These are phyloP conservation scores for Anableps anableps DNA, from an alignment of 2,797 vertebrate genomes.

Conservation along the genomic window DNA sequence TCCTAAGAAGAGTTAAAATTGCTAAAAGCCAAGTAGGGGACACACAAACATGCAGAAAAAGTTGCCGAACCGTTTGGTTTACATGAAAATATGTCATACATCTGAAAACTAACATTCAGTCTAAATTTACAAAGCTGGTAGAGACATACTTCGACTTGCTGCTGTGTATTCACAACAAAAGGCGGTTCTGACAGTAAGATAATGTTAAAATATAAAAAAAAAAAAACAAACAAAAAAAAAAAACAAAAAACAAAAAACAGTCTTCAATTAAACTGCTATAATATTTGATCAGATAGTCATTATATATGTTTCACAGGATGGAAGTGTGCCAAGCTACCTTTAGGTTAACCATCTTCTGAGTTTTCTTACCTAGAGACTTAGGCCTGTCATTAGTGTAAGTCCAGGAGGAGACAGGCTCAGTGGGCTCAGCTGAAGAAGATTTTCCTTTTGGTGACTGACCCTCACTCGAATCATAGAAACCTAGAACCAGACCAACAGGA, in stretches of 20 bases:
- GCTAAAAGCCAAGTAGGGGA: no score
- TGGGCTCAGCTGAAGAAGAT: slow-evolving; percentile 57
- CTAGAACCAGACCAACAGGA: slow-evolving; percentile 49
- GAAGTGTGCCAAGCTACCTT: background rate
- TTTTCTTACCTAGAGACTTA: slow-evolving; percentile 77
- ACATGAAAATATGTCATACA: no score
- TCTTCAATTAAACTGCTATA: background rate
- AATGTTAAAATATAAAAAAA: background rate
- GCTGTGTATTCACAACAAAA: background rate
- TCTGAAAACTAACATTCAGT: no score
- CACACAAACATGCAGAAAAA: no score
- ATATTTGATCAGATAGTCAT: background rate
- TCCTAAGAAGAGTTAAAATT: no score
- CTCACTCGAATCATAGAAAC: slow-evolving; percentile 78
- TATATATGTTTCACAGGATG: no score
- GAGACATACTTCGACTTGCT: background rate
- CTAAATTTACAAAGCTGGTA: background rate
- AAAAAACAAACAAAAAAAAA: no score
- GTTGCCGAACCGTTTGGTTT: no score
- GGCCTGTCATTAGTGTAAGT: slow-evolving; percentile 64
- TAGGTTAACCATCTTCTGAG: background rate
- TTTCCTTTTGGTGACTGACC: slow-evolving; percentile 73
- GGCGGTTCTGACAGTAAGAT: no score
- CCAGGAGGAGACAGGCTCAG: slow-evolving; percentile 56
- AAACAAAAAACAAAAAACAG: no score